Percentiles rank a stretch among this genome's conserved stretches.
Evolutionary conservation across 2,113 vertebrate species (phyloP).

Genomic region (Indri indri): DNA sequence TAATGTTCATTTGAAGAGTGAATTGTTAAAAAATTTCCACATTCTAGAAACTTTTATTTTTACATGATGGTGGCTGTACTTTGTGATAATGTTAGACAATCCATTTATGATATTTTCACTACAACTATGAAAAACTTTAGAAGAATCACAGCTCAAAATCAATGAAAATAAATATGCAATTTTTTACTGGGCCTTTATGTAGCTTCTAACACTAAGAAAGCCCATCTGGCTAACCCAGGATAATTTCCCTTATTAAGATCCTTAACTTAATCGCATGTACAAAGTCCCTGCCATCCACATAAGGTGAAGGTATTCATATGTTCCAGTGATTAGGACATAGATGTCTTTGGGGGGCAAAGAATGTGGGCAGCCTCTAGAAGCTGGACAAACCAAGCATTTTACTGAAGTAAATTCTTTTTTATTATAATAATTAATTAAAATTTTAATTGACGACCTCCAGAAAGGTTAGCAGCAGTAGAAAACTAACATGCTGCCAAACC

Average conservation of each 20-base stretch:
- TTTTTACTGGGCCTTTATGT: background rate
- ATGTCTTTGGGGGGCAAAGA: background rate
- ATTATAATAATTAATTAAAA: too few species aligned
- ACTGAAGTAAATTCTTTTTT: too few species aligned
- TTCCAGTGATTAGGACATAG: background rate
- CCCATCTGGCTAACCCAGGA: background rate
- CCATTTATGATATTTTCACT: background rate
- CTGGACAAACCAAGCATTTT: background rate
- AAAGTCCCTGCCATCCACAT: background rate
- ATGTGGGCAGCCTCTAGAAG: background rate
- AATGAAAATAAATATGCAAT: background rate
- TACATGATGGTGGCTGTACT: background rate
- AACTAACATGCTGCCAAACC: accelerated
- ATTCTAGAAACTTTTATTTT: background rate
- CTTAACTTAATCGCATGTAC: background rate
- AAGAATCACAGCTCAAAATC: background rate
- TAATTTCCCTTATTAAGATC: background rate
- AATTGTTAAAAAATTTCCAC: background rate
- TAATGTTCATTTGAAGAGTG: background rate
- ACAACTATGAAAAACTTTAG: background rate
- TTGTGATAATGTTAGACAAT: background rate
- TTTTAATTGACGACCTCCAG: background rate
- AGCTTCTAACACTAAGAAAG: background rate
- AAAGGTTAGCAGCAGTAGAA: background rate
- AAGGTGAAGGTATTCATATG: background rate